phyloP scores from a whole-genome alignment of 2,113 vertebrate species.

The Fregata magnificens region DNA sequence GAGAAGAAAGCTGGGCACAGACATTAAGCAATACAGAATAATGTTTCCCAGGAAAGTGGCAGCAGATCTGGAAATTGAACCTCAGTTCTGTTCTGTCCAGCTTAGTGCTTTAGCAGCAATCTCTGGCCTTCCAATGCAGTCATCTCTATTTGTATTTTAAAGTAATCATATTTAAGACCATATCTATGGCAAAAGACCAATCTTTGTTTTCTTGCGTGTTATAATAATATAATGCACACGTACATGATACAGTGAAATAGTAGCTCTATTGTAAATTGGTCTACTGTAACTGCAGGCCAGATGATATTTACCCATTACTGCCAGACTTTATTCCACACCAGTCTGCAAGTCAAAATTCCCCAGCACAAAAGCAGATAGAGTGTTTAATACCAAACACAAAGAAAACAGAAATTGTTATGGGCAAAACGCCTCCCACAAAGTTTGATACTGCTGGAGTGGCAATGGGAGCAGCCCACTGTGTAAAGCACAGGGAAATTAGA shows the following conservation, averaged over 20 bases:
- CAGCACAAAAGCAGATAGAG: background rate
- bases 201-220: background rate
- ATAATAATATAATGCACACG: background rate
- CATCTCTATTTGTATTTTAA: background rate
- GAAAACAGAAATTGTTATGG: background rate
- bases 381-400: background rate
- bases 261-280: background rate
- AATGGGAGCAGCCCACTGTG: background rate
- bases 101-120: background rate
- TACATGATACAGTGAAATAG: background rate
- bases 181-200: background rate
- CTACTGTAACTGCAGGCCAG: background rate
- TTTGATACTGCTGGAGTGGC: background rate
- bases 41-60: background rate
- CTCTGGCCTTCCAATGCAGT: background rate
- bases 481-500: background rate
- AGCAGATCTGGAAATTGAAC: background rate
- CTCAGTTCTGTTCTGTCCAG: background rate
- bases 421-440: background rate
- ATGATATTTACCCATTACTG: background rate
- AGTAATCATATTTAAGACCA: background rate
- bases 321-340: background rate
- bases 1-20: background rate
- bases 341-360: background rate
- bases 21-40: background rate